Conservation (phyloP, 2,888 invertebrate species). For the Encarsia formosa region DNA sequence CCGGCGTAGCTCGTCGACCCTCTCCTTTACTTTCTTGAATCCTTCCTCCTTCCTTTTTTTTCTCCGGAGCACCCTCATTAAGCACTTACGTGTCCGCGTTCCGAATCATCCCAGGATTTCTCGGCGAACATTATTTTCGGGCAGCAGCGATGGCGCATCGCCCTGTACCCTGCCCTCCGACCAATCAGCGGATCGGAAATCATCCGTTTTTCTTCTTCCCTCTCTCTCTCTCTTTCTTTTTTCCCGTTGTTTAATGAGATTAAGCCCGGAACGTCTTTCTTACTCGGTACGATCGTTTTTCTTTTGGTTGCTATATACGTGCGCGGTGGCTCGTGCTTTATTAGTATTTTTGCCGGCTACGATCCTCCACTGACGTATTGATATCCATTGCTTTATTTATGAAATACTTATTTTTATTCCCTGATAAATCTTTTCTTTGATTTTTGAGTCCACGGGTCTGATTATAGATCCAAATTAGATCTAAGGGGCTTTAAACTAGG, state of each 20-base stretch:
- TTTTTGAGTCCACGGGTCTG: no score
- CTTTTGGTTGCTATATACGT: no score
- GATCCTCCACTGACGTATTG: no score
- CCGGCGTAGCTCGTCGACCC: neutral
- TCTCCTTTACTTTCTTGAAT: constrained; percentile 16
- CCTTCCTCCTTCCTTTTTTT: constrained; percentile 31
- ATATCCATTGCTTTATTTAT: no score
- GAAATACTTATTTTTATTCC: no score
- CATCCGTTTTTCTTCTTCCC: constrained; percentile 6
- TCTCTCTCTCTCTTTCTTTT: constrained; percentile 11
- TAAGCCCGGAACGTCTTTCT: constrained; percentile 2
- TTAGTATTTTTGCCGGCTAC: no score
- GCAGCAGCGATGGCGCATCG: neutral
- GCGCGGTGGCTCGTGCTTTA: no score
- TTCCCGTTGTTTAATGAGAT: constrained; percentile 12
- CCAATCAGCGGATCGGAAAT: constrained; percentile 9
- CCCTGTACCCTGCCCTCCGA: constrained; percentile 4
- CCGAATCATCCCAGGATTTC: constrained; percentile 34
- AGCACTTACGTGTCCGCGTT: constrained; percentile 40
- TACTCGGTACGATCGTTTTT: no score
- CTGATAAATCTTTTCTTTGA: no score
- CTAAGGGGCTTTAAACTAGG: no score
- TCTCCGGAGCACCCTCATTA: constrained; percentile 40
- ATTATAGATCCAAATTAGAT: no score
- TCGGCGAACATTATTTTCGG: constrained; percentile 31